Evolutionary conservation across 37 sponge, comb jelly and placozoan species (phyloP).

Genomic region (Ephydatia muelleri): DNA sequence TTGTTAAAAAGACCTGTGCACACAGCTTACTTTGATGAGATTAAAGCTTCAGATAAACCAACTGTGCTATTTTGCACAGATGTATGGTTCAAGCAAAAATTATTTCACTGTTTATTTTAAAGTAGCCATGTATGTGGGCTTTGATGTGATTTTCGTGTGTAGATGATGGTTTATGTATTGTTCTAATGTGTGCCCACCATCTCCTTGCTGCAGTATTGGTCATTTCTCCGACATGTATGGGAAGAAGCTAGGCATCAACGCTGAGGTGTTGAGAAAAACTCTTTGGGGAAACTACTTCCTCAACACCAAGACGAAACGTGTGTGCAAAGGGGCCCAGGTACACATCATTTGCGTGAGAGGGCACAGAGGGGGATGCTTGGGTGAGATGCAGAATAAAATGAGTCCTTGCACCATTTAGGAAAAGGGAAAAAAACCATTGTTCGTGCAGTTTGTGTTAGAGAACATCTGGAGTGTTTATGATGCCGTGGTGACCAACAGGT

Average conservation of each 20-base stretch:
- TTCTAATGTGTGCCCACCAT: not conserved
- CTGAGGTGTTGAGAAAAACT: slow-evolving; percentile 77
- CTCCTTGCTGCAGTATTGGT: slow-evolving; percentile 52
- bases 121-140: not conserved
- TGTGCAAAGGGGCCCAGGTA: slow-evolving; percentile 90
- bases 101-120: not conserved
- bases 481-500: slow-evolving; percentile 65
- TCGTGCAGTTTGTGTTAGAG: slow-evolving; percentile 96
- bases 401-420: slow-evolving; percentile 51
- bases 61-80: no score
- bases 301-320: slow-evolving; percentile 85
- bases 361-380: not conserved
- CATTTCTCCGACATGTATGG: slow-evolving; percentile 87
- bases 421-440: slow-evolving; percentile 96
- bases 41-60: no score
- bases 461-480: slow-evolving; percentile 96
- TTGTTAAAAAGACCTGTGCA: not conserved
- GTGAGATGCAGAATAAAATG: slow-evolving; percentile 1
- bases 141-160: not conserved
- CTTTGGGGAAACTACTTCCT: slow-evolving; percentile 99
- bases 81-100: no score
- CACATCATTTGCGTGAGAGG: not conserved
- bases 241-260: slow-evolving; percentile 85
- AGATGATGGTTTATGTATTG: not conserved
- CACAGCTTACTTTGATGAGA: no score